Evolutionary conservation across 64 coral and sea anemone genomes (phyloP), one percentile per base, ranked within the genome.

Genomic region (Acropora yongei): DNA sequence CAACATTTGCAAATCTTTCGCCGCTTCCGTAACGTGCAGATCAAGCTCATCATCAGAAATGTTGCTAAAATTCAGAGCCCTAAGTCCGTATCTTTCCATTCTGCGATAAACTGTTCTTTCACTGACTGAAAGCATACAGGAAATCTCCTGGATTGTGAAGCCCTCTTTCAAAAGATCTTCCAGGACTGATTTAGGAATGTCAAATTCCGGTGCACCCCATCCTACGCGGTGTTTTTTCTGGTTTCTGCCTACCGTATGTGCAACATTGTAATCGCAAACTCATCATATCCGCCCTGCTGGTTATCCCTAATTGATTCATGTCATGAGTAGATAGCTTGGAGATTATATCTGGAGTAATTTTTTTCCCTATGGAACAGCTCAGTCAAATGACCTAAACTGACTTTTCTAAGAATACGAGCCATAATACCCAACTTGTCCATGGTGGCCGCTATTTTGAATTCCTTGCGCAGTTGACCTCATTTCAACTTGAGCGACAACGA

Each of bases 11-110:
- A 95, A 90, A 20, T 90, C 88, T 17, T 95, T 86, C 12, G 72
- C 44, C 49, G 85, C 86, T 18, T 30, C 14, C 2, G 73, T 55
- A 8, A 90, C 14, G n/a, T 89, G 66, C n/a, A 3, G 72, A 61
- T 94, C 93, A 8, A 95, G 93, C 50, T 95, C 88, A 30, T 90
- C 18, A 72, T 95, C 93, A 69, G 44, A 74, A 3, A 95, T 95
- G 47, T 95, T 80, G 77, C 78, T 80, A 16, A 78, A 78, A 78
- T 78, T 45, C 3, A 86, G 53, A 3, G 42, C 82, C 86, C 11
- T 63, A 63, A 63, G 60, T 63, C 60, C 60, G 60, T 63, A 63
- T 61, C 47, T 75, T 83, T 76, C 67, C 89, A 91, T 91, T 83
- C 89, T 72, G 16, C 49, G 89, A 55, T 91, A 91, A 82, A 91